A percentile compares a stretch with the other conserved stretches of the same genome.
Evolutionary conservation across 2,113 vertebrate species (phyloP).

Genomic region (Eulemur macaco): DNA sequence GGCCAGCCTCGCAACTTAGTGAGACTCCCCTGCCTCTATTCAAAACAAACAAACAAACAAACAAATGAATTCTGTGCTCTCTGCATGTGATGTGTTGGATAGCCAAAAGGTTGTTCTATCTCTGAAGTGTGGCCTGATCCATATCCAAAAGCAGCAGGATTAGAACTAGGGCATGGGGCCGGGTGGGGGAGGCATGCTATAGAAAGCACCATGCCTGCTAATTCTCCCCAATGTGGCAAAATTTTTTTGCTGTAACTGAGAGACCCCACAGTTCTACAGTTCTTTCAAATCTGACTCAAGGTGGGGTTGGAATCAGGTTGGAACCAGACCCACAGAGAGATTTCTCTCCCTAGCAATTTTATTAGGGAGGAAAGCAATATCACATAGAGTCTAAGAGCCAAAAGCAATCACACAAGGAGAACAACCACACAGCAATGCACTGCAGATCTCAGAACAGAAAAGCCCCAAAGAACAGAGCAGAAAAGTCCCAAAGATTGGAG

Average conservation of each 20-base stretch:
- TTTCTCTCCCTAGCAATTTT: background rate
- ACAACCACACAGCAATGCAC: rapidly evolving
- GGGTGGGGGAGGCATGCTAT: rapidly evolving
- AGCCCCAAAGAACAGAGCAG: no score
- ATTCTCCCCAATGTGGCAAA: background rate
- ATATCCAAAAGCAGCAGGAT: background rate
- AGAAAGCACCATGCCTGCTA: background rate
- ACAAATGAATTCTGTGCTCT: background rate
- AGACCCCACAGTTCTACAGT: background rate
- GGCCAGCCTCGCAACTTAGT: no score
- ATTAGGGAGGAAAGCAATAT: background rate
- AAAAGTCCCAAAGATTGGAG: background rate
- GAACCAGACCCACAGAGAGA: background rate
- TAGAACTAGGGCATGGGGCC: background rate
- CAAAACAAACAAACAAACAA: no score
- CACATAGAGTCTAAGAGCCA: background rate
- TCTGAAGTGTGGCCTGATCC: background rate
- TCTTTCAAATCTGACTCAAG: slow-evolving; percentile 1
- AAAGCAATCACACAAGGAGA: background rate
- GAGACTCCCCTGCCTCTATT: no score
- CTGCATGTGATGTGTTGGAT: background rate
- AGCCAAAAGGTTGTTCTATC: background rate
- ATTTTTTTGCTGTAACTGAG: background rate
- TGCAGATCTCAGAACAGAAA: background rate
- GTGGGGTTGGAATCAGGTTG: background rate